Conservation (phyloP, 2,113 vertebrate species). For the Phrynosoma platyrhinos region DNA sequence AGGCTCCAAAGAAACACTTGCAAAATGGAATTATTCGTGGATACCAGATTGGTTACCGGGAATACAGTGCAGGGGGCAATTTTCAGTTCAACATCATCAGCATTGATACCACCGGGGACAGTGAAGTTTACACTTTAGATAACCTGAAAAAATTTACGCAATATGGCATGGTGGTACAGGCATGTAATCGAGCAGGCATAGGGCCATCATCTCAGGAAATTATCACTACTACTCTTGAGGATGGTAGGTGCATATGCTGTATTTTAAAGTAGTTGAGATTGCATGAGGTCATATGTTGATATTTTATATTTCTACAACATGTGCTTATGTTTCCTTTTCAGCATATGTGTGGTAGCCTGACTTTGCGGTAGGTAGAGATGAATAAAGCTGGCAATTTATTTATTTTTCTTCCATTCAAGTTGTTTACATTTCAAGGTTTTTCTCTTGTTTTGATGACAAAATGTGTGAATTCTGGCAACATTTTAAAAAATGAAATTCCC, state of each 20-base stretch:
- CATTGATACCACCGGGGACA: slow-evolving; percentile 95
- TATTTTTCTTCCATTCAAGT: not conserved
- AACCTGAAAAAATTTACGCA: slow-evolving; percentile 98
- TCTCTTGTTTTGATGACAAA: no score
- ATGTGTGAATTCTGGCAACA: no score
- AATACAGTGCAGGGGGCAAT: slow-evolving; percentile 94
- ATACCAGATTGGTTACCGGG: slow-evolving; percentile 96
- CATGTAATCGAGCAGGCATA: slow-evolving; percentile 94
- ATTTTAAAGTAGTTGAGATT: not conserved
- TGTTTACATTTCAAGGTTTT: not conserved
- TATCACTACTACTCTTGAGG: slow-evolving; percentile 96
- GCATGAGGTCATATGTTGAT: not conserved
- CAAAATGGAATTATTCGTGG: slow-evolving; percentile 97
- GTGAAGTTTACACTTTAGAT: slow-evolving; percentile 91
- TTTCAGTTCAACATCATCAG: slow-evolving; percentile 98
- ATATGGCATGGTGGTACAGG: slow-evolving; percentile 98
- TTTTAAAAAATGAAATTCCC: not conserved
- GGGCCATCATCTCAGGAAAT: slow-evolving; percentile 98
- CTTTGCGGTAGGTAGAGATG: not conserved
- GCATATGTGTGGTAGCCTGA: not conserved
- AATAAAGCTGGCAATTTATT: not conserved
- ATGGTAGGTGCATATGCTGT: slow-evolving; percentile 81
- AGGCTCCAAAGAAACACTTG: slow-evolving; percentile 94
- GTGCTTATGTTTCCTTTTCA: not conserved
- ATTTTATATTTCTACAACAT: not conserved